Conservation (phyloP, 2,888 invertebrate genomes). For the Phymatocera aterrima region DNA sequence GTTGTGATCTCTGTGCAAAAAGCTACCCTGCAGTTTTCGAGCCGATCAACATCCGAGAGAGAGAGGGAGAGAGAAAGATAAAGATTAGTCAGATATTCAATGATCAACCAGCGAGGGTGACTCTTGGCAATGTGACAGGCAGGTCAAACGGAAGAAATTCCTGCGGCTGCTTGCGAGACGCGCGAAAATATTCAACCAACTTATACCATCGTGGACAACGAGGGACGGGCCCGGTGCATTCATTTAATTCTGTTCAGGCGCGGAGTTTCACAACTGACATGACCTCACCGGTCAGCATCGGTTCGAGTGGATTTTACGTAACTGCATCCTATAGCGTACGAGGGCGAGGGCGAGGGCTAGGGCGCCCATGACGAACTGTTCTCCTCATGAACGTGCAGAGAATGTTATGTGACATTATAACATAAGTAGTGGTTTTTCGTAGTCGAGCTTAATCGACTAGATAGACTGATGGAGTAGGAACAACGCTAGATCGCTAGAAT, state of each 20-base stretch:
- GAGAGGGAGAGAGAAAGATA: not conserved
- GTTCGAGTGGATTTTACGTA: slow-evolving; percentile 30
- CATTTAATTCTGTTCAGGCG: slow-evolving; percentile 15
- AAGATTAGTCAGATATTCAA: not conserved
- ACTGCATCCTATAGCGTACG: slow-evolving; percentile 9
- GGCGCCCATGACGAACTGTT: not conserved
- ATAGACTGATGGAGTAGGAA: not conserved
- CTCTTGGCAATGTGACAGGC: slow-evolving; percentile 30
- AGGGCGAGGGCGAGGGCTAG: slow-evolving; percentile 15
- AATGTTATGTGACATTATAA: not conserved
- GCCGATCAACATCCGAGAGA: not conserved
- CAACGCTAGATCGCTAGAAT: slow-evolving; percentile 38
- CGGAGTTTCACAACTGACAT: slow-evolving; percentile 12
- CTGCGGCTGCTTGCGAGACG: not conserved
- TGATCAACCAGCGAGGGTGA: slow-evolving; percentile 10
- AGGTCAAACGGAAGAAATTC: slow-evolving; percentile 34
- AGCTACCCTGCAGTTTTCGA: not conserved
- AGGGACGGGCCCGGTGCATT: not conserved
- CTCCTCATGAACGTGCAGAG: not conserved
- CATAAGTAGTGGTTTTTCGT: not conserved
- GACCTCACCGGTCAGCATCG: slow-evolving; percentile 9
- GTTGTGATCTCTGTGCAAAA: not conserved
- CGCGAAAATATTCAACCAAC: slow-evolving; percentile 27
- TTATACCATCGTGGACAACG: not conserved
- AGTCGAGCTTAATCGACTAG: not conserved